Base-by-base conservation (phyloP, 2,797 vertebrate species). In the Sparidentex hasta region DNA sequence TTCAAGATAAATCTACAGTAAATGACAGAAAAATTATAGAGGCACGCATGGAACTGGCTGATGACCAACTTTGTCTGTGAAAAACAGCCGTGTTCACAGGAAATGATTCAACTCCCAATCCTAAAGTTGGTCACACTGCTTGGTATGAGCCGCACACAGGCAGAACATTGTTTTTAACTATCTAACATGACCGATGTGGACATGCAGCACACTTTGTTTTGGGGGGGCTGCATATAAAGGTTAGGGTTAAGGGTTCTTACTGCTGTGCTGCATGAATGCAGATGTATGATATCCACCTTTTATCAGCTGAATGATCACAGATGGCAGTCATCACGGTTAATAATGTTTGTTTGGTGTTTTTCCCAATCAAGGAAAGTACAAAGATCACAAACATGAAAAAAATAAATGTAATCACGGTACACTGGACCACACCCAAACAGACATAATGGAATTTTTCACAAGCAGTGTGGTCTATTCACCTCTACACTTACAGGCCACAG, bases 101-200 rank as follows among this genome's bases (percentile, higher is more conserved):
- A 65, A 77, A 77, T 66, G 0, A 57, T 66, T 78, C 29, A 78
- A 54, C 47, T 23, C 79, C 25, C 20, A 18, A 4, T 62, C 74
- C 23, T 33, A 21, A 21, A 17, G n/a, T 67, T 70, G 54, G 65
- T 73, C 4, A 41, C 8, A 6, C 38, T 68, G 57, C 44, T 51
- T 5, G 16, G 2, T 20, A 12, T 66, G 51, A 74, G 17, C 18
- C 27, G 27, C 55, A 55, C 29, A 48, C 57, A 58, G 62, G 23
- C 47, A 62, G n/a, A 69, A 47, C 21, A 71, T 62, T 56, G 47
- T 48, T 48, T 54, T 29, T 13, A 71, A 25, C 8, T 29, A 44
- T 27, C 21, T 55, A 51, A 18, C 43, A 46, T 52, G 38, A 58
- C 16, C 13, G 48, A 74, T 65, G 14, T 54, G 29, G 25, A 46